Conservation (phyloP, 2,888 invertebrate genomes). For the Pyrrhosoma nymphula region DNA sequence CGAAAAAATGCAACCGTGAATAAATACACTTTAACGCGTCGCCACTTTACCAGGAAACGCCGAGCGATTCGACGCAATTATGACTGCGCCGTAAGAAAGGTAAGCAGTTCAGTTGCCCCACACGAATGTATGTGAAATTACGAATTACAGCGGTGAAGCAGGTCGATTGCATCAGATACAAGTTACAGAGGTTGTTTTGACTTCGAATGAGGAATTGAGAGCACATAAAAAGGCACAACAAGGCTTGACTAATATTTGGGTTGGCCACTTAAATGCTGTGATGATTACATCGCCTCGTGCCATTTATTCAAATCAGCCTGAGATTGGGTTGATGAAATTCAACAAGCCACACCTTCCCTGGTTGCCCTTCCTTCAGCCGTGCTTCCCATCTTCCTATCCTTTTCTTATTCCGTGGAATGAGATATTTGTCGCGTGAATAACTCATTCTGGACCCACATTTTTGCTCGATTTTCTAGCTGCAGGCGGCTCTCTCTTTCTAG, state of each 20-base stretch:
- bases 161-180: conserved; percentile 45
- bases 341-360: not conserved
- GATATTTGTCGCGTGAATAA: conserved; percentile 47
- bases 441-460: not conserved
- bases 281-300: not conserved
- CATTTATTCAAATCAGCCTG: conserved; percentile 4
- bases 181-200: conserved; percentile 45
- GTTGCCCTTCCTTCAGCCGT: conserved; percentile 30
- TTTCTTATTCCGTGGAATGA: conserved; percentile 25
- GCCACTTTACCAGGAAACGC: not conserved
- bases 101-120: conserved; percentile 51
- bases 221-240: not conserved
- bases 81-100: not conserved
- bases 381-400: conserved; percentile 34
- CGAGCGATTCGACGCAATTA: not conserved
- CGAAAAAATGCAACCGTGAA: too few relatives aligned
- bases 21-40: not conserved
- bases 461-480: not conserved
- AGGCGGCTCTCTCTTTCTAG: conserved; percentile 54
- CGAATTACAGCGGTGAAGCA: not conserved
- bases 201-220: not conserved
- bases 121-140: conserved; percentile 32
- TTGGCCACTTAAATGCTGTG: conserved; percentile 8
- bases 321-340: conserved; percentile 38
- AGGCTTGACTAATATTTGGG: conserved; percentile 46